Conservation (phyloP, 2,113 vertebrate species). For the Typhlomys cinereus region DNA sequence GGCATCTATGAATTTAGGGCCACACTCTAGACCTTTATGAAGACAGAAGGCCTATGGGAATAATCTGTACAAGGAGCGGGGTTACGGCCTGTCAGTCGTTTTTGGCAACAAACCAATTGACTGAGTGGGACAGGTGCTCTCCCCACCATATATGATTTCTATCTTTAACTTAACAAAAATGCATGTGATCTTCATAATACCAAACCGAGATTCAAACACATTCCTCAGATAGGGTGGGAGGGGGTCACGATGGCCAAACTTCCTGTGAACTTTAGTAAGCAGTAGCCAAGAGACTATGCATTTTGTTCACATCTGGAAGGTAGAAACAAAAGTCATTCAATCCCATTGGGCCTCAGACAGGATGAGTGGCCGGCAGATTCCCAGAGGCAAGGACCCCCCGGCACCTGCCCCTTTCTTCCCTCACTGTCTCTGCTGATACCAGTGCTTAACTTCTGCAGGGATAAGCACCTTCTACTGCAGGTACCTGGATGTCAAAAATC, state of each 20-base stretch:
- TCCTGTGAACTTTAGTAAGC: background rate
- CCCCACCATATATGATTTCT: background rate
- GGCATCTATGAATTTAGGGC: no score
- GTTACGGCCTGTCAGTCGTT: no score
- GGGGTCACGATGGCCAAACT: no score
- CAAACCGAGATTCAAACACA: background rate
- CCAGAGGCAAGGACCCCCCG: background rate
- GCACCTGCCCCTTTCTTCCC: background rate
- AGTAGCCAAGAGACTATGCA: background rate
- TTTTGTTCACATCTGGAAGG: background rate
- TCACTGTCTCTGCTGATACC: background rate
- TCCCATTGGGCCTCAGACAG: background rate
- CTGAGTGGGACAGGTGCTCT: no score
- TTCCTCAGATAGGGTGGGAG: background rate
- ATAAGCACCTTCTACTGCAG: background rate
- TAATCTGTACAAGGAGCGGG: no score
- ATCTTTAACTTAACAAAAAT: background rate
- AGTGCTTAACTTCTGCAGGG: background rate
- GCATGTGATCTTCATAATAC: background rate
- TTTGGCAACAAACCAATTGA: no score
- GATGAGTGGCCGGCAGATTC: background rate
- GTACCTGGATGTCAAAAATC: background rate
- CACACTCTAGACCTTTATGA: no score
- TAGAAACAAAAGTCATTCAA: background rate
- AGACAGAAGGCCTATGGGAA: no score